Base-by-base conservation (phyloP, 2,888 invertebrate genomes). In the Mimumesa dahlbomi region DNA sequence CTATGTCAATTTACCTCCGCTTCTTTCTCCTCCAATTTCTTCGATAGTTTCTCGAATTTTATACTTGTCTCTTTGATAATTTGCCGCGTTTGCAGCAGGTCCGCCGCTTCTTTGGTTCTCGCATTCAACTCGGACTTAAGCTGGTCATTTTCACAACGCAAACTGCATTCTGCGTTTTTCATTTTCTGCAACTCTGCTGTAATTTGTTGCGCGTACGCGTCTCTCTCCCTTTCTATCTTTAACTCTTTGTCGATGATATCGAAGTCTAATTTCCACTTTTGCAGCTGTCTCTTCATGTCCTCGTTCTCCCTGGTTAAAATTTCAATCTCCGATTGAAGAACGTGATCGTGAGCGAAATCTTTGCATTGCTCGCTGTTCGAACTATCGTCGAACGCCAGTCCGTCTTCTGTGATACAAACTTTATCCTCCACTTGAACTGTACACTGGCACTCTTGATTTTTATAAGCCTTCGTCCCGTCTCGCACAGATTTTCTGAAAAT, bases 221-320 rank as follows among this genome's bases (percentile, higher is more conserved):
- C 63, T 16, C 59, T 64, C 16, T 72, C 62, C 31, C 62, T 72
- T 25, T 79, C 79, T 57, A 71, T 73, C 53, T 75, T 77, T 45
- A 85, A 66, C 70, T 85, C 84, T 16, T 82, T 75, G 38, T 82
- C 80, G 21, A 85, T 79, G n/a, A 83, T 70, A 22, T 85, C 82
- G 43, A 86, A 71, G 61, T 85, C 82, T 13, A 79, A 59, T 77
- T 82, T 73, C 38, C 77, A 82, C 38, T 80, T 75, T 38, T 77
- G 49, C 16, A 87, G 59, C 50, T 86, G 82, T 2, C 52, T 78
- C 54, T 80, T 84, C 48, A 84, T 75, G 57, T 82, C 77, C 18
- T 81, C 72, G 25, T 79, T 85, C 62, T 85, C 82, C 40, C 40
- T 58, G 2, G 65, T 59, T 45, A 76, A 40, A 6, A 40, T 63